These are phyloP conservation scores for Chrysolina oricalcia DNA, from an alignment of 2,888 invertebrate species.

Conservation along the genomic window DNA sequence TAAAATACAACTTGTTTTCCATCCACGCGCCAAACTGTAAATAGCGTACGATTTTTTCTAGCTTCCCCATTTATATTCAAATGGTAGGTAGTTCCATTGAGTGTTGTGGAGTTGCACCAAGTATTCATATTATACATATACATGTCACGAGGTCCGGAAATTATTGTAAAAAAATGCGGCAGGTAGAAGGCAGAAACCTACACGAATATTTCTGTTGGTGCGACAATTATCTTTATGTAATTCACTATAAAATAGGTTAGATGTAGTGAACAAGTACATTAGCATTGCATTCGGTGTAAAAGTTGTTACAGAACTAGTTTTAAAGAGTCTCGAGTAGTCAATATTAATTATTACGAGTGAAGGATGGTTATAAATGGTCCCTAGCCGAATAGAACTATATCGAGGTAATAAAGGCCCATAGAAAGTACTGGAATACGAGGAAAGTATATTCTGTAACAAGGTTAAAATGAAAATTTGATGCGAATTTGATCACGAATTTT, in stretches of 20 bases:
- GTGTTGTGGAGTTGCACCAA: background rate
- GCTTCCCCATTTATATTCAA: slow-evolving; percentile 23
- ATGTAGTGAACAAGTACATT: background rate
- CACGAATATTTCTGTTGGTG: slow-evolving; percentile 16
- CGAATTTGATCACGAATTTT: no score
- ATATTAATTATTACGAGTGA: no score
- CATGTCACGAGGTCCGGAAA: slow-evolving; percentile 6
- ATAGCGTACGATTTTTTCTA: slow-evolving; percentile 14
- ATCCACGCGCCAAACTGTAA: slow-evolving; percentile 25
- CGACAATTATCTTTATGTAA: background rate
- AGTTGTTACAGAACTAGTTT: no score
- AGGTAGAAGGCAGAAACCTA: slow-evolving; percentile 9
- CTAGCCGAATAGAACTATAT: no score
- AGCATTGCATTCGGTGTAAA: background rate
- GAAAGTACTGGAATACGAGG: no score
- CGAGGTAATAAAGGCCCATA: no score
- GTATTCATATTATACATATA: background rate
- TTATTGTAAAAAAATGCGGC: background rate
- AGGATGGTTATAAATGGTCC: no score
- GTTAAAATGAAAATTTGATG: no score
- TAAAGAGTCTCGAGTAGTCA: no score
- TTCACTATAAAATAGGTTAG: slow-evolving; percentile 4
- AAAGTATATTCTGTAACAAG: no score
- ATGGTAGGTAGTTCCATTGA: slow-evolving; percentile 29
- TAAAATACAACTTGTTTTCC: slow-evolving; percentile 18